These are phyloP conservation scores for Timandra comae DNA, from an alignment of 2,888 invertebrate genomes.

Conservation along the genomic window DNA sequence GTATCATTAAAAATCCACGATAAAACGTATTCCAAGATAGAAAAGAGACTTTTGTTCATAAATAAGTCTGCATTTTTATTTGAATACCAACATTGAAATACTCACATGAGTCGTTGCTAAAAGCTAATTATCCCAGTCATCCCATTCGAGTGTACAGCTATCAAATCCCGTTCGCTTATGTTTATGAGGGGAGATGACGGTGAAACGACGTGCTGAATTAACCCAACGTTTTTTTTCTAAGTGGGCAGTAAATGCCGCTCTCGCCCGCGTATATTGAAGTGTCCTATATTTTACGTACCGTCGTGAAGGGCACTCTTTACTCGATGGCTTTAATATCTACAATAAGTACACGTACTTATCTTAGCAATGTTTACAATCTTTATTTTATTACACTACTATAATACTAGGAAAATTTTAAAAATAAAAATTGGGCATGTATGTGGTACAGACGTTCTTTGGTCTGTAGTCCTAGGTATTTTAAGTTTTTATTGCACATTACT, in stretches of 20 bases:
- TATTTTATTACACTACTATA: no score
- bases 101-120: constrained; percentile 28
- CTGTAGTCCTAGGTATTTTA: no score
- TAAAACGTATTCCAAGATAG: background rate
- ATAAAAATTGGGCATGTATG: no score
- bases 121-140: constrained; percentile 56
- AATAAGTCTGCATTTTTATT: constrained; percentile 10
- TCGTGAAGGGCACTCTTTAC: constrained; percentile 51
- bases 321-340: constrained; percentile 49
- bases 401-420: no score
- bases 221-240: constrained; percentile 72
- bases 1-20: no score
- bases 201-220: constrained; percentile 66
- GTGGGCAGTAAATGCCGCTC: constrained; percentile 66
- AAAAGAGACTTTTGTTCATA: background rate
- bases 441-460: no score
- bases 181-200: constrained; percentile 46
- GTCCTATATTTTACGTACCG: constrained; percentile 72
- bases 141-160: constrained; percentile 48
- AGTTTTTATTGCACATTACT: no score
- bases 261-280: constrained; percentile 65
- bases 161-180: constrained; percentile 51
- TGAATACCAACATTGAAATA: constrained; percentile 20
- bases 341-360: constrained; percentile 58
- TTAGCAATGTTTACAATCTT: no score